Evolutionary conservation across 2,113 vertebrate genomes (phyloP).

Genomic region (Erinaceus europaeus): DNA sequence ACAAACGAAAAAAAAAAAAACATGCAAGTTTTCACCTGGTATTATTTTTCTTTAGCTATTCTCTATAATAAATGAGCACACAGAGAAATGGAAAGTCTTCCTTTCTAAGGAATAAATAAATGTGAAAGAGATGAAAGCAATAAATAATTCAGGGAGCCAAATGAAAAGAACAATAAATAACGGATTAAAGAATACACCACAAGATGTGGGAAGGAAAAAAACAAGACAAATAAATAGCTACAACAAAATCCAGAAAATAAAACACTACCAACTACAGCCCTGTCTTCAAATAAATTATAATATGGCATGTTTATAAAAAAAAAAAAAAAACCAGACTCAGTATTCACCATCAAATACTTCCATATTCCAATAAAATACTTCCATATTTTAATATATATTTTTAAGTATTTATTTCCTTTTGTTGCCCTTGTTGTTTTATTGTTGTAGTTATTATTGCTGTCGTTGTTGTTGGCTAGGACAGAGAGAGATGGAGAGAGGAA

Average conservation of each 20-base stretch:
- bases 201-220: not conserved
- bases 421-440: too few relatives aligned
- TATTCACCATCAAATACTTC: not conserved
- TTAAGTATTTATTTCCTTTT: too few relatives aligned
- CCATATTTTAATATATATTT: too few relatives aligned
- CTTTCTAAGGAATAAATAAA: conserved; percentile 35
- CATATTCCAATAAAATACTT: not conserved
- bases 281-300: not conserved
- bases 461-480: too few relatives aligned
- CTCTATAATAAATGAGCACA: not conserved
- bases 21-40: not conserved
- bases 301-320: not conserved
- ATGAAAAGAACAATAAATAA: conserved; percentile 10
- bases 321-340: not conserved
- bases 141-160: conserved; percentile 65
- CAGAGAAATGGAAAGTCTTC: not conserved
- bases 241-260: not conserved
- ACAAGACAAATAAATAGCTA: not conserved
- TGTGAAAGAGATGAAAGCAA: conserved; percentile 42
- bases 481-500: too few relatives aligned
- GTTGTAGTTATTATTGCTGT: too few relatives aligned
- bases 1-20: too few relatives aligned
- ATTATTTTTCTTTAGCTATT: not conserved
- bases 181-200: not conserved
- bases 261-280: not conserved